Evolutionary conservation across 2,888 invertebrate genomes (phyloP), one percentile per base, ranked within the genome.

Genomic region (Ganaspis brasiliensis): DNA sequence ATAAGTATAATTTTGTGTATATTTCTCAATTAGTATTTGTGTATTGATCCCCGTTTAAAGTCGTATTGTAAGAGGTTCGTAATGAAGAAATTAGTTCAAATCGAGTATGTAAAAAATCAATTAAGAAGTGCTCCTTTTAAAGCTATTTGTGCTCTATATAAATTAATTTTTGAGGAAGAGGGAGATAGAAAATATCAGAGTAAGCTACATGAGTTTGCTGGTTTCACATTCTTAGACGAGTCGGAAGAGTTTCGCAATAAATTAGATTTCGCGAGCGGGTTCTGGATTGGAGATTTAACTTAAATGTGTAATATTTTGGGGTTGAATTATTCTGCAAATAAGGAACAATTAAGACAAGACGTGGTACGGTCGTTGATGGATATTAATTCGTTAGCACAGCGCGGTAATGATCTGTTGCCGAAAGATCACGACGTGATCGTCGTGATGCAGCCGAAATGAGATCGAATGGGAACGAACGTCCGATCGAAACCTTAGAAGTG

Each of bases 271-370:
- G 31, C 70, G 4, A 8, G 31, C 49, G 45, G 16, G 26, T 49
- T 63, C 1, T 49, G 70, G 10, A n/a, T 57, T 45, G 70, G 70
- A 26, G 70, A 74, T 16, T 55, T 74, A 57, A 74, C 26, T 6
- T 70, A 56, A 35, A 74, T 74, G n/a, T 74, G 74, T 12, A 74
- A 67, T 24, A 40, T 74, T 26, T 56, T 74, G 31, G 55, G 74
- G 19, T 12, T 74, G 2, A 67, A 16, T 14, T 74, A 35, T 61
- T 12, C 0, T 1, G 73, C 14, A 0, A 26, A 57, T 10, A 31
- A 49, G 19, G 61, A 21, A 24, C 24, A 73, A 24, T 40, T 73
- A 1, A 73, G 56, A 21, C 40, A 59, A 21, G 21, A 21, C 9
- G n/a, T 73, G n/a, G 1, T 73, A 40, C 6, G 14, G 2, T 14